A percentile compares a stretch with the other conserved stretches of the same genome.
Evolutionary conservation across 2,113 vertebrate genomes (phyloP).

Genomic region (Myrmecobius fasciatus): DNA sequence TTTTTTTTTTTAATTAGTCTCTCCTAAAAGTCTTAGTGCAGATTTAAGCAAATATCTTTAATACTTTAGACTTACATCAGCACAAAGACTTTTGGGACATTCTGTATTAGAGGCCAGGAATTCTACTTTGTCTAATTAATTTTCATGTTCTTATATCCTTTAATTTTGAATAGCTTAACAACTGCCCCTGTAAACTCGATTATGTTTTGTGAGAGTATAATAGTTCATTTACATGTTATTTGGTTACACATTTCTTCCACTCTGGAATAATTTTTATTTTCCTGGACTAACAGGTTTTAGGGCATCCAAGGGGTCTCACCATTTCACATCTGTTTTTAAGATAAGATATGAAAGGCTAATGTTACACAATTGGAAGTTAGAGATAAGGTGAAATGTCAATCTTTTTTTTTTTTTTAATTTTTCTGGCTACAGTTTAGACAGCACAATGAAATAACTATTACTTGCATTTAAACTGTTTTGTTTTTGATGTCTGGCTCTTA

Average conservation of each 20-base stretch:
- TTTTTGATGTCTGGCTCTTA: neutral
- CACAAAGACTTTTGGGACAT: neutral
- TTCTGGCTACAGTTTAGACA: neutral
- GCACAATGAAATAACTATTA: neutral
- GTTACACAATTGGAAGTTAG: neutral
- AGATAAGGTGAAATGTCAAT: neutral
- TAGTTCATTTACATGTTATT: neutral
- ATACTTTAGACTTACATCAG: neutral
- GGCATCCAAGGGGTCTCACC: neutral
- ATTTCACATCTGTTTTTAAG: neutral
- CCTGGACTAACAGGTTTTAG: neutral
- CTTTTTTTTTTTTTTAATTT: neutral
- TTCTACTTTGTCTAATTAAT: neutral
- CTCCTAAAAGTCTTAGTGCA: neutral
- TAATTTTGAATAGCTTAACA: neutral
- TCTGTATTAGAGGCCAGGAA: neutral
- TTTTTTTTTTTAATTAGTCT: too few relatives aligned
- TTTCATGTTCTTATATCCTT: neutral
- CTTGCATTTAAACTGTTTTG: neutral
- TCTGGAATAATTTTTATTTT: rapidly evolving
- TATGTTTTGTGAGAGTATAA: neutral
- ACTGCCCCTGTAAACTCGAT: neutral
- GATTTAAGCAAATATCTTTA: neutral
- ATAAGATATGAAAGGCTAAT: neutral
- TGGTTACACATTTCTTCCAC: neutral